phyloP scores from a whole-genome alignment of 2,888 invertebrate species.

The Ceriagrion tenellum region DNA sequence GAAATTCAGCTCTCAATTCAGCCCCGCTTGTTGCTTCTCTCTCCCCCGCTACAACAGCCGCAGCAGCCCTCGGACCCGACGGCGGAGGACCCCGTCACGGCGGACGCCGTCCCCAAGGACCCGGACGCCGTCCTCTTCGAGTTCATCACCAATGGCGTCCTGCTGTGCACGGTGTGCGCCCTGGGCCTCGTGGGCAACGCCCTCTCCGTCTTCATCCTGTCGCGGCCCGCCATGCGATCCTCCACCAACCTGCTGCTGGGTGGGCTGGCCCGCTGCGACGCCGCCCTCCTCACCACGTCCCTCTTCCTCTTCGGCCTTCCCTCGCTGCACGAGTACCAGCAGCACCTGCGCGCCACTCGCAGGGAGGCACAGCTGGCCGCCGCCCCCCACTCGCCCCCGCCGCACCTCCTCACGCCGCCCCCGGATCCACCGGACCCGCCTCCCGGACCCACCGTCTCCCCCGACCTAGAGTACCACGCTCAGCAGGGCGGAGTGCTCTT shows the following conservation, averaged over 20 bases:
- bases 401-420: constrained; percentile 92
- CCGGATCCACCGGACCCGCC: constrained; percentile 84
- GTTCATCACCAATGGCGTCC: constrained; percentile 90
- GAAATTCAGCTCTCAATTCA: too few relatives aligned
- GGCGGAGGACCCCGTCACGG: constrained; percentile 17
- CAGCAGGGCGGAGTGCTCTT: constrained; percentile 76
- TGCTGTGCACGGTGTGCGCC: constrained; percentile 89
- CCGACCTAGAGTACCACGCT: constrained; percentile 15
- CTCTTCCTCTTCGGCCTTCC: constrained; percentile 92
- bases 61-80: constrained; percentile 34
- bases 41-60: background rate
- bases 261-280: constrained; percentile 96
- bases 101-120: constrained; percentile 35
- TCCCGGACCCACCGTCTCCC: background rate
- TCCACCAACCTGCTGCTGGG: constrained; percentile 97
- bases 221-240: constrained; percentile 96
- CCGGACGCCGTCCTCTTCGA: constrained; percentile 82
- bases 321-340: constrained; percentile 91
- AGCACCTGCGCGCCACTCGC: constrained; percentile 78
- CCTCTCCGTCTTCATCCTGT: constrained; percentile 93
- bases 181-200: constrained; percentile 94
- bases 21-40: too few relatives aligned
- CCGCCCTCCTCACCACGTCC: constrained; percentile 92
- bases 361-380: constrained; percentile 77
- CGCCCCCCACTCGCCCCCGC: constrained; percentile 91